A percentile compares a stretch with the other conserved stretches of the same genome.
Conservation (phyloP, 2,113 vertebrate genomes). For the Nerophis ophidion region DNA sequence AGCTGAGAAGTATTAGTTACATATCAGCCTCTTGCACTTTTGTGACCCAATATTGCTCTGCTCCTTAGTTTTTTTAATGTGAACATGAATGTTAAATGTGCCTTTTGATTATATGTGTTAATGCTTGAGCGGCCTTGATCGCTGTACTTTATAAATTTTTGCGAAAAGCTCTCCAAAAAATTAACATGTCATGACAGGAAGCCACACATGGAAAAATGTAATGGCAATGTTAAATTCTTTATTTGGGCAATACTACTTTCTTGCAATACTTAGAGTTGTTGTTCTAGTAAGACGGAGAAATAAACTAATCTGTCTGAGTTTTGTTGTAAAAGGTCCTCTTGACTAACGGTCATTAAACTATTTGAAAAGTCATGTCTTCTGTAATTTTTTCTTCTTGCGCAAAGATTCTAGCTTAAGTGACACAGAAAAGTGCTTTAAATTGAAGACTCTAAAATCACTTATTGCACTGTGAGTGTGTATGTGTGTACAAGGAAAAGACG, state of each 20-base stretch:
- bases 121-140: conserved; percentile 20
- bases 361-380: conserved; percentile 17
- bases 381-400: not conserved
- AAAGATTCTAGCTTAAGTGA: not conserved
- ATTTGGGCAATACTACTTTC: conserved; percentile 8
- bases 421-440: not conserved
- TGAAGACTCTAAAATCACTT: not conserved
- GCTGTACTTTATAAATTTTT: conserved; percentile 3
- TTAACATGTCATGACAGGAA: conserved; percentile 8
- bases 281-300: not conserved
- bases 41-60: conserved; percentile 18
- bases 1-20: conserved; percentile 6
- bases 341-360: conserved; percentile 27
- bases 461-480: conserved; percentile 35
- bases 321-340: conserved; percentile 33
- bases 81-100: conserved; percentile 38
- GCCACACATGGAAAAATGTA: not conserved
- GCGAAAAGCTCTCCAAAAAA: conserved; percentile 25
- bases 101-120: conserved; percentile 33
- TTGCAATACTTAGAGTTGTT: conserved; percentile 3
- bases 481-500: conserved; percentile 48
- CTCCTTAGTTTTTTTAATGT: conserved; percentile 18
- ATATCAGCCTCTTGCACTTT: conserved; percentile 35
- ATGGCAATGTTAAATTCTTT: conserved; percentile 4
- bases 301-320: conserved; percentile 4